Conservation (phyloP, 2,888 invertebrate genomes). For the Drosophila pseudotakahashii region DNA sequence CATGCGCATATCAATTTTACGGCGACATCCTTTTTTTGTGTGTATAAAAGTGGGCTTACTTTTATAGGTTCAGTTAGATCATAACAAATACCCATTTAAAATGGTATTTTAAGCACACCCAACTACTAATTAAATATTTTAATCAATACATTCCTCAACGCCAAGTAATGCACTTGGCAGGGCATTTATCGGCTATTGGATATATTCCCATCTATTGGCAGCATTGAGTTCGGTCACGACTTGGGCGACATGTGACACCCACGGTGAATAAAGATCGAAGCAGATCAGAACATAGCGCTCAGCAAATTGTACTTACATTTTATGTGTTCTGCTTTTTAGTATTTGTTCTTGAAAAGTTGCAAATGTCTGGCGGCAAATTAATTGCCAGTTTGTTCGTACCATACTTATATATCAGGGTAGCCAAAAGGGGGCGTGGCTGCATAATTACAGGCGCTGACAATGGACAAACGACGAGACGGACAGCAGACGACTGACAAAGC, state of each 20-base stretch:
- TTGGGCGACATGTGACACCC: conserved; percentile 57
- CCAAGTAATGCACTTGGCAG: conserved; percentile 22
- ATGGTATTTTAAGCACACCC: conserved; percentile 4
- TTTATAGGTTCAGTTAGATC: too few relatives aligned
- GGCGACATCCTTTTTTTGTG: too few relatives aligned
- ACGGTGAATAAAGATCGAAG: conserved; percentile 40
- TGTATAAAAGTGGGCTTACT: too few relatives aligned
- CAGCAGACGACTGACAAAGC: conserved; percentile 50
- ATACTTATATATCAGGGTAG: conserved; percentile 8
- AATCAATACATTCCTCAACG: conserved; percentile 19
- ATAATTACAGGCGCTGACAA: conserved; percentile 71
- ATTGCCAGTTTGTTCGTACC: conserved; percentile 35
- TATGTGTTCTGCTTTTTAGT: conserved; percentile 28
- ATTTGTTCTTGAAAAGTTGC: conserved; percentile 64
- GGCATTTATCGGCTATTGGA: conserved; percentile 19
- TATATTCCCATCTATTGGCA: conserved; percentile 16
- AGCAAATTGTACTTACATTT: conserved; percentile 20
- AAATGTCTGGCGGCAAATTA: conserved; percentile 53
- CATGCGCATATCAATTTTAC: too few relatives aligned
- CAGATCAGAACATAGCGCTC: conserved; percentile 26
- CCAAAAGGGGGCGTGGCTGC: conserved; percentile 47
- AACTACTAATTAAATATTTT: conserved; percentile 9
- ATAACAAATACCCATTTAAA: too few relatives aligned
- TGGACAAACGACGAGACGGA: conserved; percentile 22
- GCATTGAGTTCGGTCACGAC: conserved; percentile 57